Evolutionary conservation across 2,888 invertebrate species (phyloP).

Genomic region (Caenorhabditis sulstoni): DNA sequence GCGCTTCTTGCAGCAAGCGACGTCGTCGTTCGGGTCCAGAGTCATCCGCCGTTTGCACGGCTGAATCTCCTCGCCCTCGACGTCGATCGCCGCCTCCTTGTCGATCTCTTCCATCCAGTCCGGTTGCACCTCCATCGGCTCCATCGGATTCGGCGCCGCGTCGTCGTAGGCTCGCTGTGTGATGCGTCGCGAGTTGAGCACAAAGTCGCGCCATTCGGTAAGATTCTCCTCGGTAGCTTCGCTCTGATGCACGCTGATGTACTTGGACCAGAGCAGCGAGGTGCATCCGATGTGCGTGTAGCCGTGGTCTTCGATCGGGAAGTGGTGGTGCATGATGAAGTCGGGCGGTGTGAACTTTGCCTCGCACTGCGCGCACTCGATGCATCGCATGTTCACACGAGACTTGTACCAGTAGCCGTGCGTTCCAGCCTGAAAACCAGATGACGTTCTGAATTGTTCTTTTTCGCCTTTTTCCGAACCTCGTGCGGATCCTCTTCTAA

Average conservation of each 20-base stretch:
- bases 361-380: slow-evolving; percentile 19
- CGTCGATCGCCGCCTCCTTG: neutral
- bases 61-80: neutral
- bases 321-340: slow-evolving; percentile 31
- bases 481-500: slow-evolving; percentile 25
- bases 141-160: slow-evolving; percentile 8
- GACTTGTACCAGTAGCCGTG: slow-evolving; percentile 39
- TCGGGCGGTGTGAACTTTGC: slow-evolving; percentile 33
- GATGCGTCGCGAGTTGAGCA: neutral
- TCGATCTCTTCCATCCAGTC: neutral
- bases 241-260: slow-evolving; percentile 2
- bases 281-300: slow-evolving; percentile 10
- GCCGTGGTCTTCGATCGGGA: neutral
- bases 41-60: neutral
- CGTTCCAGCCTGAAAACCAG: slow-evolving; percentile 17
- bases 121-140: neutral
- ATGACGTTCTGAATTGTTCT: neutral
- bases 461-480: neutral
- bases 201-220: slow-evolving; percentile 13
- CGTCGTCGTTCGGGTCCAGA: neutral
- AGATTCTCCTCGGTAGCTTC: slow-evolving; percentile 10
- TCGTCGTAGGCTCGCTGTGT: slow-evolving; percentile 26
- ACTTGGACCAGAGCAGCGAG: neutral
- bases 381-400: slow-evolving; percentile 32
- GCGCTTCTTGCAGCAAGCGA: neutral